A percentile compares a stretch with the other conserved stretches of the same genome.
phyloP scores from a whole-genome alignment of 2,888 invertebrate species.

The Atethmia centrago region DNA sequence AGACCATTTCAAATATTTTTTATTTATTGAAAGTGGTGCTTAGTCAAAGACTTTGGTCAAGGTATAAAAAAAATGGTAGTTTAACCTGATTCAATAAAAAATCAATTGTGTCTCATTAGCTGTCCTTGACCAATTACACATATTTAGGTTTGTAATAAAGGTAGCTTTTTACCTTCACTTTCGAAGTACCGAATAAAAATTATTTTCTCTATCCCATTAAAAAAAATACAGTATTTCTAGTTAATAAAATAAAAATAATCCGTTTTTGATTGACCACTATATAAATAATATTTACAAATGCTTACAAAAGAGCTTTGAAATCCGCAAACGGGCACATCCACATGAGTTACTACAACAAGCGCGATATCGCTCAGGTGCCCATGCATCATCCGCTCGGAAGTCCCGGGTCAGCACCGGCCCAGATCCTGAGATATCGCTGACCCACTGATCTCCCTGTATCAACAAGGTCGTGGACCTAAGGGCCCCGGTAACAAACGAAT shows the following conservation, averaged over 20 bases:
- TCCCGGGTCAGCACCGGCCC: slow-evolving; percentile 77
- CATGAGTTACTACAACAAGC: slow-evolving; percentile 71
- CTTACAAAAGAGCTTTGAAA: slow-evolving; percentile 42
- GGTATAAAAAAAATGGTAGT: slow-evolving; percentile 13
- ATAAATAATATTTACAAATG: slow-evolving; percentile 30
- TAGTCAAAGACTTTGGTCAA: background rate
- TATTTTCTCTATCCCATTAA: background rate
- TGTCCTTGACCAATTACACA: too few relatives aligned
- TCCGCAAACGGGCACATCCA: slow-evolving; percentile 50
- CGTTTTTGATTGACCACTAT: background rate
- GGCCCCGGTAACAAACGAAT: slow-evolving; percentile 29
- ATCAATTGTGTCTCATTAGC: too few relatives aligned
- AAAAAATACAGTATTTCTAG: background rate
- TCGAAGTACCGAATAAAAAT: background rate
- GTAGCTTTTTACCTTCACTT: slow-evolving; percentile 1
- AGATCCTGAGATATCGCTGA: slow-evolving; percentile 79
- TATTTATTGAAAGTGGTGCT: slow-evolving; percentile 9
- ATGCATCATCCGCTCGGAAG: slow-evolving; percentile 79
- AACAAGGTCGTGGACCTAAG: slow-evolving; percentile 63
- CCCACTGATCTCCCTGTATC: slow-evolving; percentile 72
- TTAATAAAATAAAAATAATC: background rate
- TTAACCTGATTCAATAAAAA: too few relatives aligned
- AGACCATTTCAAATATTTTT: slow-evolving; percentile 18
- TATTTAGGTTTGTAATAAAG: background rate
- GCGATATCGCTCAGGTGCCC: slow-evolving; percentile 71